Percentiles rank a stretch among this genome's conserved stretches.
phyloP scores from a whole-genome alignment of 2,888 invertebrate genomes.

The Desoria tigrina region DNA sequence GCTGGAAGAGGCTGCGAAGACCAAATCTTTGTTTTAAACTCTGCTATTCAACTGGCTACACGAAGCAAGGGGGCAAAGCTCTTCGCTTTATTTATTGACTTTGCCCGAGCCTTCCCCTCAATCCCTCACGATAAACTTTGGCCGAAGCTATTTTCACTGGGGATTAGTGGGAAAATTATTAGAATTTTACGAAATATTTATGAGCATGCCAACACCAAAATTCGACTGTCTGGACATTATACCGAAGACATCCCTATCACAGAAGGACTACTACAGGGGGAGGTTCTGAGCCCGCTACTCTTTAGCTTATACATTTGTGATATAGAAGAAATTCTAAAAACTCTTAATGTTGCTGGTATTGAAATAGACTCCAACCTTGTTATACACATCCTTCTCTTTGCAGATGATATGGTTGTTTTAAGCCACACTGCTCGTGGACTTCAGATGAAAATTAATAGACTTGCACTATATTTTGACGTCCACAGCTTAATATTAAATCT shows the following conservation, averaged over 20 bases:
- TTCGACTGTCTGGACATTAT: too few relatives aligned
- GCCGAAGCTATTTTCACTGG: constrained; percentile 18
- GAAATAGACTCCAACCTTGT: neutral
- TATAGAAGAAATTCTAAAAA: neutral
- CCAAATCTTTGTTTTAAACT: too few relatives aligned
- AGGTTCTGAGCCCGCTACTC: too few relatives aligned
- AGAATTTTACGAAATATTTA: constrained; percentile 18
- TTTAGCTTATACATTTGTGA: neutral
- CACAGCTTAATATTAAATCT: neutral
- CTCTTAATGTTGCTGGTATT: neutral
- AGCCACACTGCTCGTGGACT: neutral
- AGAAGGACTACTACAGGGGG: too few relatives aligned
- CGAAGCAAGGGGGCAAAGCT: too few relatives aligned
- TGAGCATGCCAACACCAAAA: too few relatives aligned
- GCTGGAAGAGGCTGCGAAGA: too few relatives aligned
- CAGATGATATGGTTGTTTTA: constrained; percentile 1
- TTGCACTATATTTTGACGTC: neutral
- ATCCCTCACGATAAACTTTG: too few relatives aligned
- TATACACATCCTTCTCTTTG: neutral
- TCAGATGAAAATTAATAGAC: neutral
- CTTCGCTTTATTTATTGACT: too few relatives aligned
- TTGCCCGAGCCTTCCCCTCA: too few relatives aligned
- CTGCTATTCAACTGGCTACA: too few relatives aligned
- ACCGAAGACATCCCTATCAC: too few relatives aligned
- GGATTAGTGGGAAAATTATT: constrained; percentile 23